Conservation (phyloP, 2,797 vertebrate genomes). For the Oreochromis grahami region DNA sequence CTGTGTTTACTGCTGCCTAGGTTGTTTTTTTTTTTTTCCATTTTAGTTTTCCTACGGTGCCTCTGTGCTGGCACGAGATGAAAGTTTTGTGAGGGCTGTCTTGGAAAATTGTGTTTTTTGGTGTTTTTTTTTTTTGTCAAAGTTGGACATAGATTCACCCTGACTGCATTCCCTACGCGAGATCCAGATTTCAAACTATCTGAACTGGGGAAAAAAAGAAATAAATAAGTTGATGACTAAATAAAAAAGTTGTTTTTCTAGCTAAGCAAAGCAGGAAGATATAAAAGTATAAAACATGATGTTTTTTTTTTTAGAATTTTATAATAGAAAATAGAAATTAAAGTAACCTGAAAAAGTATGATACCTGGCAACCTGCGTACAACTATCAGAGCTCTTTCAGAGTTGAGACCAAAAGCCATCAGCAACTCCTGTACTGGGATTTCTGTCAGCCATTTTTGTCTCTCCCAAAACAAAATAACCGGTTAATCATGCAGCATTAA, state of each 20-base stretch:
- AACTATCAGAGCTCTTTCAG: background rate
- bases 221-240: background rate
- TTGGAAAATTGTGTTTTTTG: constrained; percentile 17
- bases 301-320: background rate
- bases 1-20: constrained; percentile 52
- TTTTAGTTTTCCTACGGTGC: constrained; percentile 18
- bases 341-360: background rate
- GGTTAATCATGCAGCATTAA: constrained; percentile 13
- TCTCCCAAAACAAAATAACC: background rate
- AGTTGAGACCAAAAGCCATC: background rate
- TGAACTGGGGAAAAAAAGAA: background rate
- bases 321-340: background rate
- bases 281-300: background rate
- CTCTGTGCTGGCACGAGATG: constrained; percentile 42
- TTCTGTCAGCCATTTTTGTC: background rate
- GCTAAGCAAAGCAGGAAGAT: background rate
- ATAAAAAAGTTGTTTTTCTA: background rate
- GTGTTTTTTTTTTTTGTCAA: background rate
- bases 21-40: background rate
- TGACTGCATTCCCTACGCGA: background rate
- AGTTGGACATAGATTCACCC: constrained; percentile 12
- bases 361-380: background rate
- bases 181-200: background rate
- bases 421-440: background rate
- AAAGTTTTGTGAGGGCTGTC: constrained; percentile 35